Evolutionary conservation across 1,140 invertebrate genomes (phyloP), one percentile per base, ranked within the genome.

Genomic region (Meloidogyne floridensis): DNA sequence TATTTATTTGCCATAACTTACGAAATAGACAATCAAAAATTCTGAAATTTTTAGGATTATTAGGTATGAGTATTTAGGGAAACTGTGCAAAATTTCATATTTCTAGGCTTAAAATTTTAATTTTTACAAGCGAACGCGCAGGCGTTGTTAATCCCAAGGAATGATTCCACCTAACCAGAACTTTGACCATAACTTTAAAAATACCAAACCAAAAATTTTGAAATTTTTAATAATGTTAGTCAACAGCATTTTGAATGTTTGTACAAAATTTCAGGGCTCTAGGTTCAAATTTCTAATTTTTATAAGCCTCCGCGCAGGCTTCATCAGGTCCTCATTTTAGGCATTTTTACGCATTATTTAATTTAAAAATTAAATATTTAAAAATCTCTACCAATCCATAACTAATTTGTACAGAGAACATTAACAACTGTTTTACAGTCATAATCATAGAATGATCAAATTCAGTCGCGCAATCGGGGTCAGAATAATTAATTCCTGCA

Each of bases 351-450:
- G 47, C 47, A 77, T 32, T 20, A 56, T 18, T 18, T 32, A 77
- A 77, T 56, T 54, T 15, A 15, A 51, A 18, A 32, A 18, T 75
- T 72, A 77, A 72, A 73, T 54, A 72, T n/a, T 71, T 15, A 71
- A 81, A 81, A 51, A 47, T 82, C 20, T 54, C 84, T 83, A 89
- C 87, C 84, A 89, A 83, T 71, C 88, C 88, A 73, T 87, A 90
- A 78, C 89, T 90, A 18, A 89, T 87, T 75, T 89, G 88, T 32
- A 89, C 88, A 56, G 87, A 84, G 71, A 90, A 89, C 85, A 85
- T 83, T 13, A 90, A 80, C 53, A 89, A 76, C 56, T 89, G 88
- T 74, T 88, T 89, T 11, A 89, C 65, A 9, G 88, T 90, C 81
- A 90, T 82, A 54, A 89, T 84, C 89, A 89, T 89, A n/a, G 86